A percentile compares a stretch with the other conserved stretches of the same genome.
Conservation (phyloP, 2,888 invertebrate genomes). For the Polymixis flavicincta region DNA sequence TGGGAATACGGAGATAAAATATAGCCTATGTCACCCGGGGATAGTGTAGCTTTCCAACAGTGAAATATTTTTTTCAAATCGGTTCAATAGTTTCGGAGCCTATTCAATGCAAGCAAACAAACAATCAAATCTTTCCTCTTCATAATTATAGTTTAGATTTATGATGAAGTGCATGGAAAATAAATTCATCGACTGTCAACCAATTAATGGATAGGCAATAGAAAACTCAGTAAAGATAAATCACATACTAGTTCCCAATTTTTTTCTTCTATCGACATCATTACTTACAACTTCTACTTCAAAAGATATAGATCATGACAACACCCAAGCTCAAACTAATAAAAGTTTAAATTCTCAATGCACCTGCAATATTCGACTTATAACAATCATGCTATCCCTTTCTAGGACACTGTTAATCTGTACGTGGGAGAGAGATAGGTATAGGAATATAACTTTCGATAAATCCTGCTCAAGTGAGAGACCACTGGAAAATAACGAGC, state of each 20-base stretch:
- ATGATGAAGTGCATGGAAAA: background rate
- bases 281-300: background rate
- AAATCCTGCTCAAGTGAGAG: slow-evolving; percentile 62
- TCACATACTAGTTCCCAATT: background rate
- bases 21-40: too few species aligned
- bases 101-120: too few species aligned
- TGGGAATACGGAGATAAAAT: too few species aligned
- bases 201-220: background rate
- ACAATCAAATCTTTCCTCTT: too few species aligned
- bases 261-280: background rate
- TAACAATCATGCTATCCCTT: slow-evolving; percentile 37
- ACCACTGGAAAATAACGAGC: slow-evolving; percentile 67
- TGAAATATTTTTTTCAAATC: too few species aligned
- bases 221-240: background rate
- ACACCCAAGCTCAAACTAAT: slow-evolving; percentile 37
- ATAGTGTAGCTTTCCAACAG: too few species aligned
- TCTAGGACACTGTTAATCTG: background rate
- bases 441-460: slow-evolving; percentile 48
- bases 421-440: slow-evolving; percentile 26
- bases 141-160: too few species aligned
- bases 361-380: slow-evolving; percentile 47
- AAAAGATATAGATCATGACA: slow-evolving; percentile 23
- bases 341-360: slow-evolving; percentile 49
- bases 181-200: background rate
- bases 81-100: too few species aligned